Conservation (phyloP, 2,113 vertebrate species). For the Sus scrofa region DNA sequence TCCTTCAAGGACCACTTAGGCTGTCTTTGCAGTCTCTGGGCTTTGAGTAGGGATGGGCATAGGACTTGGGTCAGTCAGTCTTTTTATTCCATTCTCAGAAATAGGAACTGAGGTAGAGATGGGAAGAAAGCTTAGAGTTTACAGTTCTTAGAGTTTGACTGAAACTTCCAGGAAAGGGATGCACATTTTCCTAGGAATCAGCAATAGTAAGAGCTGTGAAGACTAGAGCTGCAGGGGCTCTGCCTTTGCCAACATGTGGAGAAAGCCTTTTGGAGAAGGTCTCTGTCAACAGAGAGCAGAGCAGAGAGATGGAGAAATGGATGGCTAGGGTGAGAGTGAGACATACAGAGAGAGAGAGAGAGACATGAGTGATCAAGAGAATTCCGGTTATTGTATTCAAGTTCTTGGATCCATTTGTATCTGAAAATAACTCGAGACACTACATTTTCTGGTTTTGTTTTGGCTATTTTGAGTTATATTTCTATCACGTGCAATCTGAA, state of each 20-base stretch:
- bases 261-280: neutral
- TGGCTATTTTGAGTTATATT: neutral
- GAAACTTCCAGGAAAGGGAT: neutral
- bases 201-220: neutral
- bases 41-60: neutral
- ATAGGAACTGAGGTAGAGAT: neutral
- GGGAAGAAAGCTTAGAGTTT: neutral
- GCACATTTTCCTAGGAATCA: neutral
- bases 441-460: neutral
- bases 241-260: neutral
- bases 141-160: neutral
- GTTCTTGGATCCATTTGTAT: neutral
- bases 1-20: neutral
- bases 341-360: neutral
- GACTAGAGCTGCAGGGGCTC: too few relatives aligned
- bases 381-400: neutral
- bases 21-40: neutral
- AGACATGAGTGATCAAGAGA: neutral
- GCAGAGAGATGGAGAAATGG: neutral
- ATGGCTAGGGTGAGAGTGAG: too few relatives aligned
- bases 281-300: neutral
- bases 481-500: neutral
- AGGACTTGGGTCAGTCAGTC: neutral
- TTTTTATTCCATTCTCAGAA: neutral
- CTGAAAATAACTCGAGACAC: conserved; percentile 2